Percentiles rank a stretch among this genome's conserved stretches.
phyloP scores from a whole-genome alignment of 2,888 invertebrate species.

The Cosmia pyralina region DNA sequence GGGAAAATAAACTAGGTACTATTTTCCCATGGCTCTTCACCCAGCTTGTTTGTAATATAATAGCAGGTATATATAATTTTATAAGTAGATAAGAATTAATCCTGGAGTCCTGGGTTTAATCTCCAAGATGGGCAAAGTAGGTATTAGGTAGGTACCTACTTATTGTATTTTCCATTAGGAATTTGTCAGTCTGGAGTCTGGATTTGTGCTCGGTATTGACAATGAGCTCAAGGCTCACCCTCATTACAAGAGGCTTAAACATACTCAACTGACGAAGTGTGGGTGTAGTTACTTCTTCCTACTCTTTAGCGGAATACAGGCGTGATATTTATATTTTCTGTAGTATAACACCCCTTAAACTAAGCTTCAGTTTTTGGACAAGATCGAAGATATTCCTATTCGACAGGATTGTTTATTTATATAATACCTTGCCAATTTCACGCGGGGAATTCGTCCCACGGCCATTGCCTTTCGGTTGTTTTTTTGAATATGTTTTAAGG shows the following conservation, averaged over 20 bases:
- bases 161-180: not conserved
- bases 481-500: constrained; percentile 54
- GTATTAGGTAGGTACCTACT: not conserved
- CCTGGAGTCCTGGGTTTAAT: not conserved
- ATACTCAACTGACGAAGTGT: not conserved
- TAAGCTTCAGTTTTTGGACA: not conserved
- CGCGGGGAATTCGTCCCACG: constrained; percentile 6
- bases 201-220: not conserved
- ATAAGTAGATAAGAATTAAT: too few relatives aligned
- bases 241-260: not conserved
- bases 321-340: not conserved
- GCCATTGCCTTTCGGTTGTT: constrained; percentile 20
- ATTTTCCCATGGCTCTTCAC: too few relatives aligned
- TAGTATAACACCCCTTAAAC: not conserved
- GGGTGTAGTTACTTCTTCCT: not conserved
- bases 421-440: constrained; percentile 42
- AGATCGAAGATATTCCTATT: not conserved
- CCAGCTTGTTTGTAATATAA: too few relatives aligned
- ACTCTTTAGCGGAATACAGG: not conserved
- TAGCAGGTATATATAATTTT: too few relatives aligned
- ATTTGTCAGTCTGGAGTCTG: not conserved
- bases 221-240: too few relatives aligned
- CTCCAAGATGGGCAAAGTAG: not conserved
- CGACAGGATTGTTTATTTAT: constrained; percentile 14
- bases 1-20: too few relatives aligned